phyloP scores from a whole-genome alignment of 2,888 invertebrate species.

The Napeogenes inachia region DNA sequence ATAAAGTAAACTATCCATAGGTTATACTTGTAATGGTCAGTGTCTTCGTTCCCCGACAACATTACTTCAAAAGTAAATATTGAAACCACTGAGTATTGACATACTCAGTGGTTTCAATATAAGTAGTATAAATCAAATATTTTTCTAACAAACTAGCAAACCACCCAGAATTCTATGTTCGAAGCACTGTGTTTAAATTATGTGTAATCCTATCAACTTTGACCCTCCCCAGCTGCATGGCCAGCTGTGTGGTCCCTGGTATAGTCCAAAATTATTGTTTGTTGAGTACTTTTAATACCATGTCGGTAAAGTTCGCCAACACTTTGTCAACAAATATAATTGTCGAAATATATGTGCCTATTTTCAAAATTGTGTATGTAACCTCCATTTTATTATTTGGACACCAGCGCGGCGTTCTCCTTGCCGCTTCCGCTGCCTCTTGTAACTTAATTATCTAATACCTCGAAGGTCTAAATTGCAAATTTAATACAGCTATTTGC shows the following conservation, averaged over 20 bases:
- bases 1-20: too few relatives aligned
- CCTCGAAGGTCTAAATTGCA: slow-evolving; percentile 72
- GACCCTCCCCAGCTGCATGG: background rate
- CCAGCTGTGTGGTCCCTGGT: background rate
- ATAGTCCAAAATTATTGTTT: background rate
- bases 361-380: too few relatives aligned
- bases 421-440: slow-evolving; percentile 24
- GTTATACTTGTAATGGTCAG: too few relatives aligned
- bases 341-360: too few relatives aligned
- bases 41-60: too few relatives aligned
- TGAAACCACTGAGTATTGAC: too few relatives aligned
- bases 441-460: slow-evolving; percentile 40
- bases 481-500: slow-evolving; percentile 76
- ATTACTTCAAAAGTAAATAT: too few relatives aligned
- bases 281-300: background rate
- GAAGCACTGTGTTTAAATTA: slow-evolving; percentile 2
- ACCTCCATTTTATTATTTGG: background rate
- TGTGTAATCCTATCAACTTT: background rate
- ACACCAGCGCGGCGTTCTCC: too few relatives aligned
- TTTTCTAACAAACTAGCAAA: background rate
- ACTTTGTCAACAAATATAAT: too few relatives aligned
- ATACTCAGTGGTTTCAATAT: too few relatives aligned
- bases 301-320: too few relatives aligned
- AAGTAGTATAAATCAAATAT: background rate
- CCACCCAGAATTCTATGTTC: too few relatives aligned